Conservation (phyloP, 1,140 invertebrate species). For the Habropoda laboriosa region DNA sequence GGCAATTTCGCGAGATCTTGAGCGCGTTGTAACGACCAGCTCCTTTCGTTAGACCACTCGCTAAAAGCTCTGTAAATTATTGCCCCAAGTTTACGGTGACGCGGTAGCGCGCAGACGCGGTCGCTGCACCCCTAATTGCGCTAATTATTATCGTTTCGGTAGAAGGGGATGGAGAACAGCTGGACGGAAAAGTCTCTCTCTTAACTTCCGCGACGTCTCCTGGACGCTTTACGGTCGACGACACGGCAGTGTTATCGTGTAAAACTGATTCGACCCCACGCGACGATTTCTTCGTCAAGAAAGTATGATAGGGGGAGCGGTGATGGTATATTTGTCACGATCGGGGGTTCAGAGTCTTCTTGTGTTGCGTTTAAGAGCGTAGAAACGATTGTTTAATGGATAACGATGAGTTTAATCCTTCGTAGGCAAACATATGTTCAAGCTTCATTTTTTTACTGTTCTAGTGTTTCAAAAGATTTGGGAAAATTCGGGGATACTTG, state of each 20-base stretch:
- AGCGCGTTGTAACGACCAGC: constrained; percentile 7
- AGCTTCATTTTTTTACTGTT: too few relatives aligned
- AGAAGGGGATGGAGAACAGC: not conserved
- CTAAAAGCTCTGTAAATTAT: constrained; percentile 67
- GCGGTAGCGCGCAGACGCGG: constrained; percentile 38
- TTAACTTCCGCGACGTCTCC: constrained; percentile 52
- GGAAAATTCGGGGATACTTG: too few relatives aligned
- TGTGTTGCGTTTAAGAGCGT: too few relatives aligned
- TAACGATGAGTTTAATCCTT: too few relatives aligned
- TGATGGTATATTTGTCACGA: not conserved
- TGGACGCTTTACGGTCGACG: constrained; percentile 53
- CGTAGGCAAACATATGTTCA: too few relatives aligned
- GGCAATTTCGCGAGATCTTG: constrained; percentile 20
- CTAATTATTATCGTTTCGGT: constrained; percentile 71
- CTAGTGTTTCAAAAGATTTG: too few relatives aligned
- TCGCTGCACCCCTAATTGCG: constrained; percentile 53
- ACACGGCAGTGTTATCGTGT: constrained; percentile 42
- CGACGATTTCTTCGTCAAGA: constrained; percentile 39
- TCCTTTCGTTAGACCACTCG: constrained; percentile 35
- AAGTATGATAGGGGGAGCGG: not conserved
- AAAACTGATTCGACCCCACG: constrained; percentile 8
- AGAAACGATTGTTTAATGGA: not conserved
- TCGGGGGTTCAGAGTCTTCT: not conserved
- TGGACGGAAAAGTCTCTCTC: constrained; percentile 27
- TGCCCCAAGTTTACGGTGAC: constrained; percentile 60